These are phyloP conservation scores for Egretta garzetta DNA, from an alignment of 2,113 vertebrate species.

Conservation along the genomic window DNA sequence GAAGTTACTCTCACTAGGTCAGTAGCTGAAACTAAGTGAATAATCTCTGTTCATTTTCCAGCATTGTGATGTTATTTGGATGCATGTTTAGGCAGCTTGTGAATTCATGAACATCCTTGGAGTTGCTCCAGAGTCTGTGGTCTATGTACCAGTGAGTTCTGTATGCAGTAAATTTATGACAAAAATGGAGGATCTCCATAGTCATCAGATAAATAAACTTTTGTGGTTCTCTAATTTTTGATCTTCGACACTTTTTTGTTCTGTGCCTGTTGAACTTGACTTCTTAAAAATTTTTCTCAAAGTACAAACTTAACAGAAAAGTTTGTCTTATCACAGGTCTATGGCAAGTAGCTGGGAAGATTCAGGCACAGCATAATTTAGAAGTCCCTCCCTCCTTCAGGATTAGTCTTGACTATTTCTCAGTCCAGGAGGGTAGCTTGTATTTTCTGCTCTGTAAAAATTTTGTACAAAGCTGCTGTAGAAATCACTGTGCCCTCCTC, in stretches of 20 bases:
- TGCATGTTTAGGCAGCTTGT: not conserved
- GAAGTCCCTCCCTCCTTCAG: not conserved
- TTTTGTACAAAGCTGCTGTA: not conserved
- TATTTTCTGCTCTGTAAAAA: not conserved
- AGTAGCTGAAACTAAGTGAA: not conserved
- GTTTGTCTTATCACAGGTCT: not conserved
- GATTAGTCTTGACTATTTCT: not conserved
- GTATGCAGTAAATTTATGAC: not conserved
- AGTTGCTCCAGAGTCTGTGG: not conserved
- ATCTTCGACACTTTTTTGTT: not conserved
- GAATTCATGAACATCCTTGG: not conserved
- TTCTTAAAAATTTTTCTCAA: not conserved
- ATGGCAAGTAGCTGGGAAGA: not conserved
- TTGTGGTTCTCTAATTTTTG: not conserved
- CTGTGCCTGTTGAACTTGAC: not conserved
- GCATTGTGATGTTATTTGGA: not conserved
- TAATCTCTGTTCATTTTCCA: not conserved
- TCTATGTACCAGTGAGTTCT: not conserved
- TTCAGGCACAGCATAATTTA: not conserved
- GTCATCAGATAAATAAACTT: not conserved
- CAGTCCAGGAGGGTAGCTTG: not conserved
- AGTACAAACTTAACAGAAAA: not conserved
- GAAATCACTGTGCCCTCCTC: not conserved
- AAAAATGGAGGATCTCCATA: not conserved
- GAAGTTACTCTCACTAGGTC: not conserved